These are phyloP conservation scores for Eulemur albifrons DNA, from an alignment of 2,797 vertebrate species.

Conservation along the genomic window DNA sequence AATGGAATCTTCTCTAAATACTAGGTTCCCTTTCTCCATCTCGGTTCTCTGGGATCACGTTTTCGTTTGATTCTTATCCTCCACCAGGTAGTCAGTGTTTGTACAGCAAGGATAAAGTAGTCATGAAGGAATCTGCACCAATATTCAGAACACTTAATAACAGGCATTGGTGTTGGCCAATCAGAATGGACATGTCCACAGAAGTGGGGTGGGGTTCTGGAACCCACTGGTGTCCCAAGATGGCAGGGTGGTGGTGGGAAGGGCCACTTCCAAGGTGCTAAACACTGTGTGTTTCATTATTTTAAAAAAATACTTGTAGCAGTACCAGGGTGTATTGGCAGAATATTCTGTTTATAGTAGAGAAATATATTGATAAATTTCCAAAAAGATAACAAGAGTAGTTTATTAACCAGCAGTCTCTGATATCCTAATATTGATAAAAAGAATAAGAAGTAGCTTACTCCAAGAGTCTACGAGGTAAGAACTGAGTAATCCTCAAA, in stretches of 20 bases:
- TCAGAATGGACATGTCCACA: background rate
- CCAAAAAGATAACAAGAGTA: background rate
- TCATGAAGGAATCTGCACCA: background rate
- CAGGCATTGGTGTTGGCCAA: background rate
- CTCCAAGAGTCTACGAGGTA: background rate
- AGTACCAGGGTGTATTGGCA: background rate
- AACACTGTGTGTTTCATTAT: background rate
- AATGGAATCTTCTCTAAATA: background rate
- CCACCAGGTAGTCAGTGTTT: background rate
- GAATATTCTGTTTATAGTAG: background rate
- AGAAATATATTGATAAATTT: background rate
- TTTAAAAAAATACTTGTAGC: background rate
- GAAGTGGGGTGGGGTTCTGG: background rate
- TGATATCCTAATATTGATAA: background rate
- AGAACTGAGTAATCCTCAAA: background rate
- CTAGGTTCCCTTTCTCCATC: background rate
- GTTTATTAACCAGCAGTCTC: background rate
- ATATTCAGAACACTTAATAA: background rate
- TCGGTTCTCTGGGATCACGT: background rate
- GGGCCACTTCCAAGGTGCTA: background rate
- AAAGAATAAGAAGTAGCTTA: background rate
- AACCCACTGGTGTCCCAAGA: accelerated
- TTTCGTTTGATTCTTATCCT: background rate
- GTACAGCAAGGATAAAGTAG: background rate
- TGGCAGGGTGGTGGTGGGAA: background rate